Evolutionary conservation across 2,888 invertebrate species (phyloP), one percentile per base, ranked within the genome.

Genomic region (Teleogryllus oceanicus): DNA sequence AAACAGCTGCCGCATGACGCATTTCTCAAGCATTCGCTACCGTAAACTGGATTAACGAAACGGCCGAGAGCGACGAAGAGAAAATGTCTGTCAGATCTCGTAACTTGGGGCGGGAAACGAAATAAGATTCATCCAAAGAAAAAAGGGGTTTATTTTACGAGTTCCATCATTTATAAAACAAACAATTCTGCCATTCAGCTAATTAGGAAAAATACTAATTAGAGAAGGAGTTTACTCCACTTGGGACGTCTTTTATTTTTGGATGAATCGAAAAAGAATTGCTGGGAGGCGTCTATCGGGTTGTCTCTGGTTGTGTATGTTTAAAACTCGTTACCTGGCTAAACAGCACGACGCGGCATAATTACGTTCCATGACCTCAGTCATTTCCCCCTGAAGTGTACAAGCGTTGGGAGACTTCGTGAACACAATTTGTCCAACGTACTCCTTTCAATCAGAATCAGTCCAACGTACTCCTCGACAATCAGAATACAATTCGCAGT

Each of bases 181-280:
- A 62, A 62, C 62, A 62, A 62, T 62, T 62, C 8, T 8, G 5
- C 62, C 12, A 62, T 62, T 62, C 62, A 62, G 16, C n/a, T 62
- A 62, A 62, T 62, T 62, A 62, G 62, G 62, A 62, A 62, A 62
- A 62, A 62, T 62, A 62, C 62, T 62, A 62, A 62, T 62, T 62
- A 62, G n/a, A n/a, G n/a, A 12, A 13, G n/a, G 16, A 62, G 62
- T 62, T 62, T 62, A 62, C 62, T 62, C 10, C n/a, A 62, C 62
- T 62, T 62, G 62, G 8, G 62, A 4, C 62, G 13, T 11, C 62
- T 62, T 62, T 62, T 62, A 62, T 62, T 18, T 62, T 37, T 37
- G 37, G 37, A 37, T 1, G 62, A n/a, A 62, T 62, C n/a, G 62
- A 62, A n/a, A 62, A 62, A 62, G 62, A 62, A 5, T 37, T 37